Conservation (phyloP, 2,888 invertebrate species). For the Lasioglossum marginatum region DNA sequence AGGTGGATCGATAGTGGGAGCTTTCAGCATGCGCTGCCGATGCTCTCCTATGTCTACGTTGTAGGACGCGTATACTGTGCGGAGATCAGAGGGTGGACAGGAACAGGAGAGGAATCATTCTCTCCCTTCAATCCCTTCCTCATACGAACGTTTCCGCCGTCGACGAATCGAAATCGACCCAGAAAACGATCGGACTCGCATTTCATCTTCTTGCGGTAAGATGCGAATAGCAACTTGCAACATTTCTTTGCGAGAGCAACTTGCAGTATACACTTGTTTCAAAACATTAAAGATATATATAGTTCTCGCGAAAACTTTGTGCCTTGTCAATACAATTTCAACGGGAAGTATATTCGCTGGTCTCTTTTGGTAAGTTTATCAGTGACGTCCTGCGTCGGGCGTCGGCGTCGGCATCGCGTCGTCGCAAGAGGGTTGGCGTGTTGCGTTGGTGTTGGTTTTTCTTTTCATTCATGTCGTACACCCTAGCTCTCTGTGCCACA, state of each 20-base stretch:
- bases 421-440: constrained; percentile 4
- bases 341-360: neutral
- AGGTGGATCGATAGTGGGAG: constrained; percentile 77
- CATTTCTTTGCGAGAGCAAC: neutral
- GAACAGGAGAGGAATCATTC: neutral
- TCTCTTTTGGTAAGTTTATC: constrained; percentile 36
- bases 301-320: neutral
- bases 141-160: neutral
- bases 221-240: neutral
- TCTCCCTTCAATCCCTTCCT: neutral
- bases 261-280: neutral
- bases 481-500: neutral
- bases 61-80: neutral
- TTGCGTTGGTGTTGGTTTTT: constrained; percentile 19
- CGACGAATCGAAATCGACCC: neutral
- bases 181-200: neutral
- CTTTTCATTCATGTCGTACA: constrained; percentile 35
- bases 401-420: constrained; percentile 28
- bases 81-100: neutral
- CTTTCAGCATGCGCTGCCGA: constrained; percentile 79
- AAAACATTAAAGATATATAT: neutral
- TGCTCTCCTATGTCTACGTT: constrained; percentile 25
- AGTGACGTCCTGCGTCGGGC: constrained; percentile 32
- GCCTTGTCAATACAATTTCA: constrained; percentile 17
- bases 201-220: neutral